Evolutionary conservation across 2,888 invertebrate genomes (phyloP).

Genomic region (Eupeodes latifasciatus): DNA sequence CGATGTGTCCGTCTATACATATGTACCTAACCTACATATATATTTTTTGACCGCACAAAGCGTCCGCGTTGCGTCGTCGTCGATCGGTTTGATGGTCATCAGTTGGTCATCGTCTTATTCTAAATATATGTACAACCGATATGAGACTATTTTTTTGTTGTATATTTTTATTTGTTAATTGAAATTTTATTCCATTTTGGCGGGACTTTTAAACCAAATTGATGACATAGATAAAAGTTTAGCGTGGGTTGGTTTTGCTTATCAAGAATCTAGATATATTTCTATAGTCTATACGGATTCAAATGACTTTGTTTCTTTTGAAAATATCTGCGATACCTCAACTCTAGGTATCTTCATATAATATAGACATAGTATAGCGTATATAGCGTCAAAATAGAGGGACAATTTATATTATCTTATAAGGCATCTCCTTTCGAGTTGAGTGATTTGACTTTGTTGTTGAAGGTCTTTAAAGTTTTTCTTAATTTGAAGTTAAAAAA

Average conservation of each 20-base stretch:
- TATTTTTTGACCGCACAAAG: background rate
- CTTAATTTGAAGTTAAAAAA: constrained; percentile 15
- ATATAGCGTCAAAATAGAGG: background rate
- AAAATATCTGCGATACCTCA: constrained; percentile 25
- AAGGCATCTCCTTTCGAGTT: constrained; percentile 39
- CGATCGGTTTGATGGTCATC: background rate
- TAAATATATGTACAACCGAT: background rate
- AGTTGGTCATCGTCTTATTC: background rate
- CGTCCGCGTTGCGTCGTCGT: background rate
- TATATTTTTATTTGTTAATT: constrained; percentile 40
- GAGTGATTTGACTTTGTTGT: constrained; percentile 59
- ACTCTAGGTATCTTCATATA: background rate
- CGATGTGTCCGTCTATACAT: background rate
- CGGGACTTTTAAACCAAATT: constrained; percentile 73
- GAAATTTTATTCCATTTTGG: constrained; percentile 74
- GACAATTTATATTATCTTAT: constrained; percentile 21
- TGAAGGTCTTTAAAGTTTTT: constrained; percentile 20
- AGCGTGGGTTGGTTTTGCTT: constrained; percentile 73
- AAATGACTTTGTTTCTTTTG: constrained; percentile 48
- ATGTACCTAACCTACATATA: no score
- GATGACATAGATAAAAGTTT: constrained; percentile 76
- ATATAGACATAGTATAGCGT: background rate
- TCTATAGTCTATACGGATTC: constrained; percentile 48
- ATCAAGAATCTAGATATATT: constrained; percentile 51
- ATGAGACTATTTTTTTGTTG: background rate